Base-by-base conservation (phyloP, 64 coral and sea anemone genomes). In the Trachythela sp. region DNA sequence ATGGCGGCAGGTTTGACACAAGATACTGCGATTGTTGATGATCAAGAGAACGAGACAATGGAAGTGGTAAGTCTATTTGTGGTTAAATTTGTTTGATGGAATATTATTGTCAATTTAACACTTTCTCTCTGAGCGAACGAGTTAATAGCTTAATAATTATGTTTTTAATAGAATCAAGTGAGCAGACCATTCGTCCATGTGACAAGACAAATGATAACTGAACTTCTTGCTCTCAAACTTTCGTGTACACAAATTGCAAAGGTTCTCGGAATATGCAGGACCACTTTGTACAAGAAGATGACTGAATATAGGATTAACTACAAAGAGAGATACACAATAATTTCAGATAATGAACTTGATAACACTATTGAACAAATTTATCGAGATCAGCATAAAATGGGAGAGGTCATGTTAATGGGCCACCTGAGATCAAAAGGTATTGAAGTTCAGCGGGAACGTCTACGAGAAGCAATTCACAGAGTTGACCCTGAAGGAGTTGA, bases 401-500 rank as follows among this genome's bases (percentile, higher is more conserved):
- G 64, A 70, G 64, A 70, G 24, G 64, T 70, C 30, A 70, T 70
- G 64, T 70, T 70, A 22, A n/a, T 11, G 18, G 64, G 64, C 20
- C 64, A 70, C 64, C 30, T 70, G 30, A 70, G 64, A 70, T 22
- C 64, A 70, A 70, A 22, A 70, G 64, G 64, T 9, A 26, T 26
- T 22, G 30, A 70, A 9, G 24, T 70, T 70, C 64, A 70, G 30
- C 18, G 64, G 9, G 24, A 70, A n/a, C 64, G 64, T 70, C 24
- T 70, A 70, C 18, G 64, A 70, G 64, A 70, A 70, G 64, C 64
- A 22, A 26, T 70, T n/a, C 64, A 70, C 64, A 70, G 64, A 32
- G 64, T 70, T 70, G 64, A 70, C 64, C 64, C 64, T 11, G 64
- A 70, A 70, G 64, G 64, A 11, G 64, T 70, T 70, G 24, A 70